Evolutionary conservation across 1,140 invertebrate species (phyloP), one percentile per base, ranked within the genome.

Genomic region (Wiebesia pumilae): DNA sequence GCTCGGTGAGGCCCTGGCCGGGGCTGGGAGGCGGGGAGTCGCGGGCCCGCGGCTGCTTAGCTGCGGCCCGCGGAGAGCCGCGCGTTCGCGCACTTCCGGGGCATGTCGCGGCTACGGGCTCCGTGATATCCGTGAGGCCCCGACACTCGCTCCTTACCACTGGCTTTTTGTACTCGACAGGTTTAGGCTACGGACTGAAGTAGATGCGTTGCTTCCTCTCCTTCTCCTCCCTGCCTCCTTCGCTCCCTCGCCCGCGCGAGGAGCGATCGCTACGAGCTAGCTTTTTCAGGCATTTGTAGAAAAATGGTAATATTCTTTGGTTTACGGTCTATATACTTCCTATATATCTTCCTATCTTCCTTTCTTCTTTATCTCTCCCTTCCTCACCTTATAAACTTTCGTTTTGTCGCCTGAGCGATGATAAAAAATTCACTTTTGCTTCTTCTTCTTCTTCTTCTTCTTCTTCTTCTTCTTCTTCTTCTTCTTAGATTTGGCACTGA

Each of bases 161-260:
- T 80, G 62, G 40, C 67, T 83, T 83, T 91, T 93, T 94, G 93
- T 94, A 94, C 93, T 94, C 91, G 91, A 92, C 93, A 94, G 93
- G 93, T 93, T 93, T 94, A 94, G 93, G 93, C 93, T 93, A 93
- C 92, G 90, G 92, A 93, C 89, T 93, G 92, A 93, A 94, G 93
- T 93, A 93, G 92, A 94, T 93, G 90, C 89, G 91, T 93, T 93
- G 87, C 90, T 90, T 62, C 54, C 51, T 62, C 80, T 88, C 38
- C 83, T 69, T 54, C 62, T 73, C 40, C 77, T 80, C 84, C 43
- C 69, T 81, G 35, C 86, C 86, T 81, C 77, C 75, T 78, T 51
- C 27, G 21, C 62, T 38, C 80, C 21, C 35, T 43, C 54, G 38
- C 67, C 35, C 65, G 73, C 54, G 3, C 24, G 38, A 33, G 71